Conservation (phyloP, 2,797 vertebrate species). For the Masticophis lateralis region DNA sequence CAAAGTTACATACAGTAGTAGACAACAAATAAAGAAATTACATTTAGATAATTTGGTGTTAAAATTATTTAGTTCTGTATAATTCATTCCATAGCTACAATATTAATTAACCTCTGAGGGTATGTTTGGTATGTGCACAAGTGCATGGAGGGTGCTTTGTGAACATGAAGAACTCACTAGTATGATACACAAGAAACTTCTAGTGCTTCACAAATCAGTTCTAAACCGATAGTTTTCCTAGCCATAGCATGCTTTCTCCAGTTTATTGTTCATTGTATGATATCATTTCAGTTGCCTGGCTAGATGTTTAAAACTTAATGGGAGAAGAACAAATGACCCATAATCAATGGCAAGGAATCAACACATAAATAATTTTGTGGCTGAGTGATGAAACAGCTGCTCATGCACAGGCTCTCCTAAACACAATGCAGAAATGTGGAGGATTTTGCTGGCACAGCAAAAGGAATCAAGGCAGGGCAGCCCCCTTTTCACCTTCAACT, state of each 20-base stretch:
- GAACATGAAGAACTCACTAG: background rate
- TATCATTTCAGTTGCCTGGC: constrained; percentile 6
- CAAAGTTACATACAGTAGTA: background rate
- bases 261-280: constrained; percentile 5
- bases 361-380: background rate
- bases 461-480: background rate
- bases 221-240: background rate
- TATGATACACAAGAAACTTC: background rate
- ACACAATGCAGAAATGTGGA: background rate
- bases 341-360: background rate
- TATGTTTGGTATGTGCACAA: background rate
- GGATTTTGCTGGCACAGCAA: background rate
- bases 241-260: background rate
- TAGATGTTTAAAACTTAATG: background rate
- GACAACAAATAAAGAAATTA: background rate
- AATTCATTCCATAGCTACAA: background rate
- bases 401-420: background rate
- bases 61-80: background rate
- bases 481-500: background rate
- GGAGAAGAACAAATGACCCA: constrained; percentile 2
- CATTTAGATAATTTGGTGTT: background rate
- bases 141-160: background rate
- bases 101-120: background rate
- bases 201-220: background rate
- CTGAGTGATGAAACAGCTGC: background rate